Base-by-base conservation (phyloP, 1,140 invertebrate species). In the Macrosteles quadrilineatus region DNA sequence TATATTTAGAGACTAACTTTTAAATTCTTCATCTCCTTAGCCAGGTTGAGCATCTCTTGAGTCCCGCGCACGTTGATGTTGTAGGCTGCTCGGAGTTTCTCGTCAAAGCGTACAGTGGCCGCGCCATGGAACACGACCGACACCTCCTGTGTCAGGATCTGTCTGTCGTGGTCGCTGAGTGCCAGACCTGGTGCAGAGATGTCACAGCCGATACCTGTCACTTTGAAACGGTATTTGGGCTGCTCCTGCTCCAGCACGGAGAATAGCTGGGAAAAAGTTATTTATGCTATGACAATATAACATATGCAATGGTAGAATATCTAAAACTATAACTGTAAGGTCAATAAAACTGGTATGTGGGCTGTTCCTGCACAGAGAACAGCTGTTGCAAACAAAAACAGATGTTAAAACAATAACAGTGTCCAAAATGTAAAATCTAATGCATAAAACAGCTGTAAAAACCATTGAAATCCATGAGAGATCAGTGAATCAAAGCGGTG, bases 71-170 rank as follows among this genome's bases (percentile, higher is more conserved):
- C 82, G 74, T 91, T 91, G 43, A 87, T 86, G 27, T 84, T 81
- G 25, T 85, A 82, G 0, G 87, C 84, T n/a, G 77, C 68, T 76
- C 88, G 87, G 27, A 97, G 79, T 63, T 87, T 85, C 79, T 95
- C 94, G 78, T 95, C 91, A 79, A 97, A 97, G 76, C 90, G 88
- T 4, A 97, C 87, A 19, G 93, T 95, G 0, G 95, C 95, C 1
- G 95, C 95, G 1, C 87, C 89, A 77, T 97, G 94, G 79, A 97
- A 93, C 14, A 97, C 72, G 11, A 76, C 67, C 29, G 72, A 70
- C 2, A 78, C 88, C 79, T 90, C 85, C 50, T 86, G 81, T 25
- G 83, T 83, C 1, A 91, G 78, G 25, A 83, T 80, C 68, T 86
- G 83, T 65, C 83, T 79, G 76, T 91, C 88, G 17, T 79, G 75